Percentiles rank a stretch among this genome's conserved stretches.
These are phyloP conservation scores for Microctenopoma steveboyesi DNA, from an alignment of 2,797 vertebrate genomes.

Conservation along the genomic window DNA sequence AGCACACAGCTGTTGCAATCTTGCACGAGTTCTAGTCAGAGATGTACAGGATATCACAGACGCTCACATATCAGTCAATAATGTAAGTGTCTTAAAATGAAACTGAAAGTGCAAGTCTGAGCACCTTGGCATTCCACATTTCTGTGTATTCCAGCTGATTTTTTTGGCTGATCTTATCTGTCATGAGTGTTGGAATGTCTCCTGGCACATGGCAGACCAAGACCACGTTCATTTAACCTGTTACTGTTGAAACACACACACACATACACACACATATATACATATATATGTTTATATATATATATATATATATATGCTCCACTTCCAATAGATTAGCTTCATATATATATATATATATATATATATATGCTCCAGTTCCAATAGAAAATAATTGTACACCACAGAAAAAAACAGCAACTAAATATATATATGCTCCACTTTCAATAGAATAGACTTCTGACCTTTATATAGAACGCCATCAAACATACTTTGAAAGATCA, in stretches of 20 bases:
- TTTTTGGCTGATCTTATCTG: conserved; percentile 16
- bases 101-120: conserved; percentile 30
- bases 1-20: conserved; percentile 64
- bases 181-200: conserved; percentile 45
- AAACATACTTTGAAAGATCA: conserved; percentile 33
- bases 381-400: too few relatives aligned
- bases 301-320: too few relatives aligned
- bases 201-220: conserved; percentile 29
- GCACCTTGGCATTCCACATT: neutral
- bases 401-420: too few relatives aligned
- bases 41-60: neutral
- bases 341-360: too few relatives aligned
- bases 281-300: too few relatives aligned
- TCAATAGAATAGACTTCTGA: neutral
- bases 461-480: conserved; percentile 18
- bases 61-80: conserved; percentile 1
- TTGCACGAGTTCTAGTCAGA: conserved; percentile 7
- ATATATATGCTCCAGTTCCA: too few relatives aligned
- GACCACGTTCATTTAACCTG: conserved; percentile 50
- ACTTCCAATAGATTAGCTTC: too few relatives aligned
- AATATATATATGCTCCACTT: too few relatives aligned
- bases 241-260: neutral
- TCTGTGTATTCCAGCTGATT: conserved; percentile 9
- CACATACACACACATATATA: too few relatives aligned
- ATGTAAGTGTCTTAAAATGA: conserved; percentile 9